Conservation (phyloP, 2,888 invertebrate species). For the Euproctis similis region DNA sequence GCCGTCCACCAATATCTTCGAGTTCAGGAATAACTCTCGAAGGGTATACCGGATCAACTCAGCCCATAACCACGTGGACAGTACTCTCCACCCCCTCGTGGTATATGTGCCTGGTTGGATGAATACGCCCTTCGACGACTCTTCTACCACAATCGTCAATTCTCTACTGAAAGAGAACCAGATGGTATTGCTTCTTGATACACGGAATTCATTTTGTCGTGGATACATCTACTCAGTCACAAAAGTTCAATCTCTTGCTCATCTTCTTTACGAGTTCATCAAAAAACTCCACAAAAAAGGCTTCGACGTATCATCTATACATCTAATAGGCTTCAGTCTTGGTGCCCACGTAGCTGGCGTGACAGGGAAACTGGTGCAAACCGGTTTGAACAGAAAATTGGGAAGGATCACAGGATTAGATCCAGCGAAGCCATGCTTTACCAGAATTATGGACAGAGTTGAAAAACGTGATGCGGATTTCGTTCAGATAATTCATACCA, state of each 20-base stretch:
- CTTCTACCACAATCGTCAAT: conserved; percentile 40
- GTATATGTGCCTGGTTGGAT: conserved; percentile 63
- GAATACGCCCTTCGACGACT: conserved; percentile 55
- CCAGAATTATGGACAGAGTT: conserved; percentile 34
- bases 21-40: conserved; percentile 25
- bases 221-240: conserved; percentile 53
- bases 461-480: conserved; percentile 45
- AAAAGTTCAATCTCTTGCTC: conserved; percentile 42
- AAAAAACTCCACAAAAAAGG: conserved; percentile 36
- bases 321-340: conserved; percentile 78
- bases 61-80: conserved; percentile 26
- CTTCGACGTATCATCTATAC: conserved; percentile 59
- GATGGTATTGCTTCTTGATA: conserved; percentile 47
- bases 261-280: conserved; percentile 39
- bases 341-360: conserved; percentile 79
- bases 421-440: conserved; percentile 60
- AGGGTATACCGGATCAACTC: conserved; percentile 29
- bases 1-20: conserved; percentile 38
- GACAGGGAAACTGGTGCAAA: conserved; percentile 46
- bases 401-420: conserved; percentile 55
- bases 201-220: conserved; percentile 46
- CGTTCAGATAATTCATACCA: conserved; percentile 60
- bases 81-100: conserved; percentile 20
- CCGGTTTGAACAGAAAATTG: conserved; percentile 31
- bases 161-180: conserved; percentile 41